Evolutionary conservation across 2,888 invertebrate genomes (phyloP).

Genomic region (Callimorpha dominula): DNA sequence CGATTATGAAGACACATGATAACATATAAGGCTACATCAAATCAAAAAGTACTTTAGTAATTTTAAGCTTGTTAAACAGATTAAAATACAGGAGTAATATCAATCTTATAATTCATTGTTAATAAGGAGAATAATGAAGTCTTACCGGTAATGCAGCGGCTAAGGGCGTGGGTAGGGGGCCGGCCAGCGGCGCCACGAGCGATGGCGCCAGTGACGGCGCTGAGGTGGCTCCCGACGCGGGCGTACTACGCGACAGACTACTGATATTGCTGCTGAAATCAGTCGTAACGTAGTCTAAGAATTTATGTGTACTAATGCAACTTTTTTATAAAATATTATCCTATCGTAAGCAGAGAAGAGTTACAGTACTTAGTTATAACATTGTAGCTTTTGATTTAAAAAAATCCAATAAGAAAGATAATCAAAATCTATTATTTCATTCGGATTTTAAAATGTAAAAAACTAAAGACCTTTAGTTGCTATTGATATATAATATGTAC

Average conservation of each 20-base stretch:
- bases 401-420: not conserved
- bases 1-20: not conserved
- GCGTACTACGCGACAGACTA: constrained; percentile 91
- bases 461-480: not conserved
- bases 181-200: constrained; percentile 69
- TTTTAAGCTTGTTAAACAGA: not conserved
- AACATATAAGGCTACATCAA: not conserved
- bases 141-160: constrained; percentile 66
- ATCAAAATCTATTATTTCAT: not conserved
- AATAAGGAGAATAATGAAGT: not conserved
- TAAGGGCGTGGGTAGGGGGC: constrained; percentile 67
- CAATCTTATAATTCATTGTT: too few relatives aligned
- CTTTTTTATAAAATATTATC: not conserved
- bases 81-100: too few relatives aligned
- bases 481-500: not conserved
- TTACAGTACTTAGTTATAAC: too few relatives aligned
- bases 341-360: not conserved
- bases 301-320: not conserved
- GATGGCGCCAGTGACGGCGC: constrained; percentile 65
- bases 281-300: constrained; percentile 36
- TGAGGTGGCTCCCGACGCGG: constrained; percentile 78
- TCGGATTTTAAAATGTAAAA: too few relatives aligned
- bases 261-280: constrained; percentile 91
- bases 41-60: too few relatives aligned
- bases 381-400: not conserved